Evolutionary conservation across 2,113 vertebrate species (phyloP), one percentile per base, ranked within the genome.

Genomic region (Percopsis transmontana): DNA sequence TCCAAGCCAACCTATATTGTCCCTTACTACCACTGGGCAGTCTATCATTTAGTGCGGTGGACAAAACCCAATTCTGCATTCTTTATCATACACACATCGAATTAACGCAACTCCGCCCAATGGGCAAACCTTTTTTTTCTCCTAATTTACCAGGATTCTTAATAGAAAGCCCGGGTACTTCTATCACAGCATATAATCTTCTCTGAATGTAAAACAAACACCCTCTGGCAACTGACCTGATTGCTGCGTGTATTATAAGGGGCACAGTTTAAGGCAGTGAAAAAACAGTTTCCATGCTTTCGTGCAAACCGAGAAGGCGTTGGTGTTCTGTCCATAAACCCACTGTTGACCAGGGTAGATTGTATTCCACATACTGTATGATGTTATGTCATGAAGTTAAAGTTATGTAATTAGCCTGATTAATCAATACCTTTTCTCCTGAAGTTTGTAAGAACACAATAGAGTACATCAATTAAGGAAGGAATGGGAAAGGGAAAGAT

Each of bases 31-130:
- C 72, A 59, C 71, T 24, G 61, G 80, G 80, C 74, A 74, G 74
- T 70, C 76, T 68, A 75, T 81, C 80, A 77, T 90, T 90, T 80
- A 75, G 59, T 70, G 79, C 42, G 66, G 79, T 83, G 69, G 85
- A 75, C 79, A 63, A 79, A 85, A 88, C 83, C 58, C 62, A 58
- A 42, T 74, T 74, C 66, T 39, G 52, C 81, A 81, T 87, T 87
- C 80, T 81, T 80, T 73, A 79, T 71, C 73, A 63, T 76, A 60
- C 73, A 42, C 67, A 74, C 58, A 71, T 79, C 48, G 52, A 74
- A 77, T 77, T 76, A 70, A 68, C 50, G 58, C 61, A 68, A 51
- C 82, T 84, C 81, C 79, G 79, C 74, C 79, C 81, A 69, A 62
- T 19, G 58, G 75, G 78, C 71, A 79, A 80, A 79, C 52, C 74